Percentiles rank a stretch among this genome's conserved stretches.
Evolutionary conservation across 2,797 vertebrate species (phyloP).

Genomic region (Phaenicophaeus curvirostris): DNA sequence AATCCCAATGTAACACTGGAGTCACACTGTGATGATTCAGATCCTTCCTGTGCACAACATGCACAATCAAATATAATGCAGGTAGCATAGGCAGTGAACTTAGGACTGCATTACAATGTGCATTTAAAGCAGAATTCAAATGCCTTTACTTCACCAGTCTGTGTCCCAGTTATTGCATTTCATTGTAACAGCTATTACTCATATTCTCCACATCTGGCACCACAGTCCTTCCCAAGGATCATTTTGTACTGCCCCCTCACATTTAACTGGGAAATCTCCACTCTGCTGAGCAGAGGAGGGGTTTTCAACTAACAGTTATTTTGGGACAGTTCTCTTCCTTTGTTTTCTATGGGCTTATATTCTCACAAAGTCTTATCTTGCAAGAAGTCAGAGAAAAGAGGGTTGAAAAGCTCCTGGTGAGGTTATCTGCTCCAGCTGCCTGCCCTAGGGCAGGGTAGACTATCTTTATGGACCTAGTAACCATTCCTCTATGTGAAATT

Average conservation of each 20-base stretch:
- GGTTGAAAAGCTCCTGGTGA: neutral
- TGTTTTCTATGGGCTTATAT: neutral
- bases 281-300: neutral
- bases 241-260: neutral
- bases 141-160: neutral
- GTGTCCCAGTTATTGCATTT: neutral
- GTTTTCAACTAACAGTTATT: neutral
- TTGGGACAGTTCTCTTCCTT: neutral
- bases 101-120: neutral
- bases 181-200: neutral
- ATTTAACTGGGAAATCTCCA: neutral
- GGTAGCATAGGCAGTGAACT: neutral
- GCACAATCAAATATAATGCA: neutral
- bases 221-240: neutral
- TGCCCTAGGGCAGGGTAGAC: neutral
- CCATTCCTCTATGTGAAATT: neutral
- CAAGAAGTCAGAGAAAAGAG: neutral
- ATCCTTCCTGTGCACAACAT: neutral
- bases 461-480: neutral
- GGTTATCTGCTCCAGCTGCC: neutral
- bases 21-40: neutral
- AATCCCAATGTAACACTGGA: neutral
- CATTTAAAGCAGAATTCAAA: neutral
- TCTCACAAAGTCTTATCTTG: neutral
- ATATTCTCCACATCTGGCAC: neutral